A percentile compares a stretch with the other conserved stretches of the same genome.
Evolutionary conservation across 2,888 invertebrate species (phyloP).

Genomic region (Leptopterna dolabrata): DNA sequence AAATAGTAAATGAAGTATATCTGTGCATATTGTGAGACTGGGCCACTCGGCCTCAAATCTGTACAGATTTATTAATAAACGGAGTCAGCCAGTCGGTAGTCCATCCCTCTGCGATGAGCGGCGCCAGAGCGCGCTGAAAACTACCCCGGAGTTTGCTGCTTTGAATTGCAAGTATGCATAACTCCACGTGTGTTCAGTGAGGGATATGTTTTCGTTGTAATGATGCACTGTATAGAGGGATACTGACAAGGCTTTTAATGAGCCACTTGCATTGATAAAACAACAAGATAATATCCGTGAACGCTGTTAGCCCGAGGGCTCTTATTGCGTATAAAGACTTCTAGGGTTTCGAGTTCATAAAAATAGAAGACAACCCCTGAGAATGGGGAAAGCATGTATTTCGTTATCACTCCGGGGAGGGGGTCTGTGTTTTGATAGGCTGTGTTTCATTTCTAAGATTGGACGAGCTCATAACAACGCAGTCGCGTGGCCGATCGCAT

Average conservation of each 20-base stretch:
- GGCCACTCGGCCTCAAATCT: no score
- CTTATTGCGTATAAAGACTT: not conserved
- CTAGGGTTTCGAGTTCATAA: not conserved
- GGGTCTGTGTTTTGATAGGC: not conserved
- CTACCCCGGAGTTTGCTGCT: no score
- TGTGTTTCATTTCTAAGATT: not conserved
- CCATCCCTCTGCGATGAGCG: no score
- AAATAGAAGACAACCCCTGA: not conserved
- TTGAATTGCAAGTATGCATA: no score
- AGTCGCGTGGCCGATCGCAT: not conserved
- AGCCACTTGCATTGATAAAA: not conserved
- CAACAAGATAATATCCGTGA: not conserved
- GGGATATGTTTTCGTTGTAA: no score
- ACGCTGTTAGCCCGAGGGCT: not conserved
- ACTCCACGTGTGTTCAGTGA: no score
- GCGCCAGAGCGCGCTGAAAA: no score
- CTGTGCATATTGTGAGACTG: no score
- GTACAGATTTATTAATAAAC: no score
- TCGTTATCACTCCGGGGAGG: not conserved
- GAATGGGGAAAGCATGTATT: not conserved
- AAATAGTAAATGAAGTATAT: no score
- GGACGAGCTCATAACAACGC: not conserved
- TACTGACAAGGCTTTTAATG: not conserved
- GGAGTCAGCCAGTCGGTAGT: no score
- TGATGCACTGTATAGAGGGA: not conserved